Evolutionary conservation across 2,888 invertebrate species (phyloP), one percentile per base, ranked within the genome.

Genomic region (Nematopogon swammerdamellus): DNA sequence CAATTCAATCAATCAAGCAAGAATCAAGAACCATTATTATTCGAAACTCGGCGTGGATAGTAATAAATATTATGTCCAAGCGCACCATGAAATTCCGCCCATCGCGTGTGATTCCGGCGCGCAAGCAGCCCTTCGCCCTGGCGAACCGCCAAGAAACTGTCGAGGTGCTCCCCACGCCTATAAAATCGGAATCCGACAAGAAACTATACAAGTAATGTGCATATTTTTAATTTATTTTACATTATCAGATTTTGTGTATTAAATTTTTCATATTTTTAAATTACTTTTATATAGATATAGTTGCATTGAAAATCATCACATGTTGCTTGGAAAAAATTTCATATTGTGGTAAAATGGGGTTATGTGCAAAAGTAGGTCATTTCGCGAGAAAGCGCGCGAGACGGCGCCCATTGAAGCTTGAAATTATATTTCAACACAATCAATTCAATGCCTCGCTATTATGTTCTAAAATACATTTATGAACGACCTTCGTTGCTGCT

Each of bases 161-260:
- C 51, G 69, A 72, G 55, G 63, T 72, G 60, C 65, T 84, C 53
- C 59, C 73, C 45, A 69, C 75, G 55, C 91, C 92, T 10, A 80
- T 83, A 30, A 89, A 91, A 70, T 90, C 91, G 47, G 82, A 81
- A 50, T 86, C 85, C 56, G 92, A 92, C 68, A 87, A 87, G 63
- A 92, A 92, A 63, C 72, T 85, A 50, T 92, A 92, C 64, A 89
- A 84, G 90, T 90, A 30, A 19, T 54, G 58, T 52, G 19, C 25
- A 6, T 25, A 4, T 25, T 25, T 25, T 4, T 8, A 60, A 66
- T 70, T 60, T 50, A 19, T 42, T 45, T 46, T 49, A 19, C 43
- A 47, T 49, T 43, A 43, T 49, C 30, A 46, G 59, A 52, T 61
- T 63, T 17, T 60, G 60, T 45, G 56, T 8, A 25, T 8, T 55